Evolutionary conservation across 2,888 invertebrate genomes (phyloP).

Genomic region (Papilio protenor): DNA sequence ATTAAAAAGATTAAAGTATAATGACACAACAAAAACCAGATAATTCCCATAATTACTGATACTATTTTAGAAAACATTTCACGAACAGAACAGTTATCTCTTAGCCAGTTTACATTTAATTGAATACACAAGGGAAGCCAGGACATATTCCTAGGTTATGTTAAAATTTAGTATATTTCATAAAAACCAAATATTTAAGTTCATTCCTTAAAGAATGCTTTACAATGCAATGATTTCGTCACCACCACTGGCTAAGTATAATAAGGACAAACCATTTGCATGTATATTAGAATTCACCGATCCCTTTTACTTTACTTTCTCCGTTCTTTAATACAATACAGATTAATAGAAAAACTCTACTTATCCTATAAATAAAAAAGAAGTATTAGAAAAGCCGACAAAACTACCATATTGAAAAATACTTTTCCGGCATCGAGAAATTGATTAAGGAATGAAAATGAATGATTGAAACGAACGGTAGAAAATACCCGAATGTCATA

Average conservation of each 20-base stretch:
- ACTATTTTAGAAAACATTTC: too few relatives aligned
- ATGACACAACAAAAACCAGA: too few relatives aligned
- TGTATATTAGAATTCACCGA: background rate
- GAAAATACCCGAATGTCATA: background rate
- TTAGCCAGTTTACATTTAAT: too few relatives aligned
- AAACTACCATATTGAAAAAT: background rate
- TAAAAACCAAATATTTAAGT: background rate
- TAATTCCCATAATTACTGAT: too few relatives aligned
- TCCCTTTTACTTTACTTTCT: background rate
- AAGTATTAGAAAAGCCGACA: background rate
- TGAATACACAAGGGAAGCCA: too few relatives aligned
- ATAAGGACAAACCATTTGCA: slow-evolving; percentile 13
- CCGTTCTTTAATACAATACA: background rate
- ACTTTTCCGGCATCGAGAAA: too few relatives aligned
- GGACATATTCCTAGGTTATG: background rate
- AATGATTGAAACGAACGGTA: background rate
- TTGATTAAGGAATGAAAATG: background rate
- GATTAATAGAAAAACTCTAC: background rate
- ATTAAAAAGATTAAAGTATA: too few relatives aligned
- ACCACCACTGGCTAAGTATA: slow-evolving; percentile 5
- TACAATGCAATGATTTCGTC: background rate
- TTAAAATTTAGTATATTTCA: background rate
- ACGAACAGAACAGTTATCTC: too few relatives aligned
- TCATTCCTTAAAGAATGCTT: background rate
- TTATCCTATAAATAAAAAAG: background rate